phyloP scores from a whole-genome alignment of 2,113 vertebrate genomes.

The Alligator mississippiensis region DNA sequence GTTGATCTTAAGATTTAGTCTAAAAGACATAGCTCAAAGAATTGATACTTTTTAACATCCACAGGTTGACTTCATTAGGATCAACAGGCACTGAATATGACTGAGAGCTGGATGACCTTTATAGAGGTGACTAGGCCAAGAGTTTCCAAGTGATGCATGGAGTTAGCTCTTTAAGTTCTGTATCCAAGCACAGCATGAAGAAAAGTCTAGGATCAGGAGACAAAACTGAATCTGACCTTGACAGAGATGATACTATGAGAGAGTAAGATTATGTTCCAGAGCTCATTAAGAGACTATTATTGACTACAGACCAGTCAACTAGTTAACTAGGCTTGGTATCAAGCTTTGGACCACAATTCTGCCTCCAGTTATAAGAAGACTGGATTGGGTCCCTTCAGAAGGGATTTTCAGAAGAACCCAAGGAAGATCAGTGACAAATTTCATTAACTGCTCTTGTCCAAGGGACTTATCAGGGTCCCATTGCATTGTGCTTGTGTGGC shows the following conservation, averaged over 20 bases:
- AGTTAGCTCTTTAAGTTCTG: not conserved
- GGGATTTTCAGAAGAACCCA: not conserved
- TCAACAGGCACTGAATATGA: not conserved
- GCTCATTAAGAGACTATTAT: not conserved
- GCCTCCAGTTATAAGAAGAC: not conserved
- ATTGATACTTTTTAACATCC: not conserved
- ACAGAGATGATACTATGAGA: not conserved
- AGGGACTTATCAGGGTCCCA: not conserved
- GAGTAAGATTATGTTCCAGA: not conserved
- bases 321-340: not conserved
- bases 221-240: not conserved
- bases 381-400: not conserved
- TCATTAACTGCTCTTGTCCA: not conserved
- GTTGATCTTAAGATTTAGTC: not conserved
- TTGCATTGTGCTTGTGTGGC: not conserved
- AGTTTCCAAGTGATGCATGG: not conserved
- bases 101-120: not conserved
- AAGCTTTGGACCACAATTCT: not conserved
- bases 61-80: not conserved
- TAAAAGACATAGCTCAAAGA: not conserved
- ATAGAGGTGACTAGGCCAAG: not conserved
- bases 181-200: not conserved
- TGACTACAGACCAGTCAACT: not conserved
- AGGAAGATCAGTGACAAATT: not conserved
- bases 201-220: rapidly evolving